A percentile compares a stretch with the other conserved stretches of the same genome.
phyloP scores from a whole-genome alignment of 2,888 invertebrate species.

The Saturnia pavonia region DNA sequence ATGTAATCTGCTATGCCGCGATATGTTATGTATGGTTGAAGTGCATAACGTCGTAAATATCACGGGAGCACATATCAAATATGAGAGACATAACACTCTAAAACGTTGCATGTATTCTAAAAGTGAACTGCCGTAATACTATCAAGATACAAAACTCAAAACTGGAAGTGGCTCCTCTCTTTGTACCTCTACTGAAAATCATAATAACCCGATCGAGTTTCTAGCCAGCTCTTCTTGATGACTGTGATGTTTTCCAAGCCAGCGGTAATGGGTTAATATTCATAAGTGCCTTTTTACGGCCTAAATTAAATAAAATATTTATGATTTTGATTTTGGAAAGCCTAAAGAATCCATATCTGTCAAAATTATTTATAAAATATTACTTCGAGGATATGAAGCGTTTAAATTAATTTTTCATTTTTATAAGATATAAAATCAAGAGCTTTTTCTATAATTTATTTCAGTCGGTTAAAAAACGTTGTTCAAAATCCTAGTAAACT shows the following conservation, averaged over 20 bases:
- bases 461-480: slow-evolving; percentile 37
- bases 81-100: slow-evolving; percentile 65
- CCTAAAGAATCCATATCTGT: too few relatives aligned
- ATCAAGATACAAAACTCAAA: slow-evolving; percentile 77
- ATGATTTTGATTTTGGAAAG: too few relatives aligned
- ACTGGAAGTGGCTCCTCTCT: too few relatives aligned
- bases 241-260: too few relatives aligned
- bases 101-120: slow-evolving; percentile 76
- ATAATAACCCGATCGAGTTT: too few relatives aligned
- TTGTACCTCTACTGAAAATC: too few relatives aligned
- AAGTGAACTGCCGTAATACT: slow-evolving; percentile 74
- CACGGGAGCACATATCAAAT: slow-evolving; percentile 64
- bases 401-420: slow-evolving; percentile 54
- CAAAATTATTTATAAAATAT: too few relatives aligned
- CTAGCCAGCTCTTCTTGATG: too few relatives aligned
- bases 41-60: slow-evolving; percentile 69
- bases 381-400: slow-evolving; percentile 70
- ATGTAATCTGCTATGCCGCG: slow-evolving; percentile 36
- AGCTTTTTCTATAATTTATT: slow-evolving; percentile 32
- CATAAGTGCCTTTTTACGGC: too few relatives aligned
- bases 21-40: slow-evolving; percentile 53
- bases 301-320: too few relatives aligned
- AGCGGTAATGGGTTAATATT: too few relatives aligned
- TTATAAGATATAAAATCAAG: slow-evolving; percentile 41
- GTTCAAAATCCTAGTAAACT: slow-evolving; percentile 50